These are phyloP conservation scores for Syrphus vitripennis DNA, from an alignment of 2,888 invertebrate genomes.

Conservation along the genomic window DNA sequence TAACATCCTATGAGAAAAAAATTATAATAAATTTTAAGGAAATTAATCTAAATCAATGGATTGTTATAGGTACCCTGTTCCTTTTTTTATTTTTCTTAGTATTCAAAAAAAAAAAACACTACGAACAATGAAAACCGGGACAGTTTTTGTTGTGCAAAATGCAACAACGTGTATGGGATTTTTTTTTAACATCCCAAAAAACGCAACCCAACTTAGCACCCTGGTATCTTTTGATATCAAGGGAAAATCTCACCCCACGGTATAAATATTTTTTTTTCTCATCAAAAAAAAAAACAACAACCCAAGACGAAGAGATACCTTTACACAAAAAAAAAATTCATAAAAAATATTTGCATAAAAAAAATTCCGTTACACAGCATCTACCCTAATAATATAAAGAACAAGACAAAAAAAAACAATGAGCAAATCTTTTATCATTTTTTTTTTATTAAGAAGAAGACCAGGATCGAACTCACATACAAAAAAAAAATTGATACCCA, in stretches of 20 bases:
- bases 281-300: constrained; percentile 22
- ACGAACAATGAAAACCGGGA: constrained; percentile 29
- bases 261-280: constrained; percentile 69
- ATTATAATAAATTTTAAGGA: constrained; percentile 73
- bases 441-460: constrained; percentile 49
- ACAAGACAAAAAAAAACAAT: constrained; percentile 37
- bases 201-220: constrained; percentile 66
- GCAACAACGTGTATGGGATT: constrained; percentile 52
- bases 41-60: constrained; percentile 72
- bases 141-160: constrained; percentile 57
- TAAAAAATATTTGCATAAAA: constrained; percentile 80
- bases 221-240: constrained; percentile 74
- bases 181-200: constrained; percentile 70
- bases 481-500: constrained; percentile 55
- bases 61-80: constrained; percentile 60
- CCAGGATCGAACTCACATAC: not conserved
- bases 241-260: constrained; percentile 80
- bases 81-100: constrained; percentile 64
- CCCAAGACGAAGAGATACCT: constrained; percentile 60
- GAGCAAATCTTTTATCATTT: constrained; percentile 56
- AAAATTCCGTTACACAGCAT: constrained; percentile 79
- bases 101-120: constrained; percentile 26
- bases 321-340: constrained; percentile 74
- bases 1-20: constrained; percentile 34
- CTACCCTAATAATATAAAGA: constrained; percentile 47